Evolutionary conservation across 1,140 invertebrate genomes (phyloP), one percentile per base, ranked within the genome.

Genomic region (Euura lappo): DNA sequence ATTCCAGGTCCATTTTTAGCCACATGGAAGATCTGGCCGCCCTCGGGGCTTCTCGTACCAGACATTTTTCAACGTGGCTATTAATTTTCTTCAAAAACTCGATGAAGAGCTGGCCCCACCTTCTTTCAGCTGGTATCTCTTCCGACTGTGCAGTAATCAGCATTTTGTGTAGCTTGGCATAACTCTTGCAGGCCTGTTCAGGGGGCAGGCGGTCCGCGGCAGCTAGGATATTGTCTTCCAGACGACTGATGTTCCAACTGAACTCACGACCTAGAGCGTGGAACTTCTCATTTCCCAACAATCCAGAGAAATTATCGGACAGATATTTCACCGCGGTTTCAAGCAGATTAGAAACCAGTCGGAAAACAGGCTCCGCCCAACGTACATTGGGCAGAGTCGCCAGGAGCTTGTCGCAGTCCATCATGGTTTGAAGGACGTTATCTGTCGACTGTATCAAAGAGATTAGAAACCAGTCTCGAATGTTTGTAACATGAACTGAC

Each of bases 161-260:
- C 78, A 89, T 86, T 71, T 87, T 87, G 74, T 88, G 80, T 0
- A 91, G 78, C 69, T 85, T 87, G 0, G 85, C 87, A 77, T 94
- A 93, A 80, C 91, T 92, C 70, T 90, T 89, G 79, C 93, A 94
- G 1, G 93, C 93, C 82, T 93, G 92, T 77, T 94, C 93, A 0
- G 92, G 90, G 1, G 91, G 89, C 7, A 94, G 79, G 11, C 89
- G 86, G 46, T 91, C 90, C 3, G 92, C 89, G 0, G 92, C 90
- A 2, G 90, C 87, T 13, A 93, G 78, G 66, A 94, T 88, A 72
- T 91, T 90, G 68, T 92, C 91, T 80, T 94, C 92, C 3, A 94
- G 79, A 5, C 91, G 88, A 44, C 90, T 90, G 11, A 93, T 91
- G 74, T 92, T 92, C 87, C 92, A 92, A 44, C 90, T 91, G 67